A percentile compares a stretch with the other conserved stretches of the same genome.
Evolutionary conservation across 1,140 invertebrate species (phyloP).

Genomic region (Camponotus vicinus): DNA sequence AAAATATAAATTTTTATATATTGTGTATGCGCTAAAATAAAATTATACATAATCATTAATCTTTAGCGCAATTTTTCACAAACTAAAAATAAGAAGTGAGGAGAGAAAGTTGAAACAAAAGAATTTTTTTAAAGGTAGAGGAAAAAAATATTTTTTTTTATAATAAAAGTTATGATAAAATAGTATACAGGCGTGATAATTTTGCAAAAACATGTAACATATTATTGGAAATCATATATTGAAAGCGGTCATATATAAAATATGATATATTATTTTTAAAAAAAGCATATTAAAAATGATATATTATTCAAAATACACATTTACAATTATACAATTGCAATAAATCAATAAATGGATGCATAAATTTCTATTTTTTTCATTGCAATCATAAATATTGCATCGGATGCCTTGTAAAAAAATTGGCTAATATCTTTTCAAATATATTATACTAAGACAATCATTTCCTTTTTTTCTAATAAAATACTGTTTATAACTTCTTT

Average conservation of each 20-base stretch:
- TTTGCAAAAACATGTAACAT: background rate
- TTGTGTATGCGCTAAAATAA: background rate
- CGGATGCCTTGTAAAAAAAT: too few relatives aligned
- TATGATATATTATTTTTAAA: too few relatives aligned
- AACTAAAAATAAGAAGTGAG: background rate
- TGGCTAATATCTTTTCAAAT: too few relatives aligned
- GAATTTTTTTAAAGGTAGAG: background rate
- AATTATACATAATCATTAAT: too few relatives aligned
- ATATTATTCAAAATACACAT: conserved; percentile 40
- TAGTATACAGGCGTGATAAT: background rate
- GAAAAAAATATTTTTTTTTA: background rate
- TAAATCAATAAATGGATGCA: conserved; percentile 59
- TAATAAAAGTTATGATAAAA: background rate
- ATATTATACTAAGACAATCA: too few relatives aligned
- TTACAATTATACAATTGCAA: conserved; percentile 29
- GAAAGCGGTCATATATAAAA: background rate
- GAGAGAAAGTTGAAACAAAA: background rate
- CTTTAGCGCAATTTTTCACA: background rate
- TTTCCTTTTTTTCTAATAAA: too few relatives aligned
- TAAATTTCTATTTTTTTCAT: background rate
- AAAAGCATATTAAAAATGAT: background rate
- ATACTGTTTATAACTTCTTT: too few relatives aligned
- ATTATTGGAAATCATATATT: background rate
- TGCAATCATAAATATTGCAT: too few relatives aligned
- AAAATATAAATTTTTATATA: background rate